Conservation (phyloP, 2,113 vertebrate species). For the Uropsilus gracilis region DNA sequence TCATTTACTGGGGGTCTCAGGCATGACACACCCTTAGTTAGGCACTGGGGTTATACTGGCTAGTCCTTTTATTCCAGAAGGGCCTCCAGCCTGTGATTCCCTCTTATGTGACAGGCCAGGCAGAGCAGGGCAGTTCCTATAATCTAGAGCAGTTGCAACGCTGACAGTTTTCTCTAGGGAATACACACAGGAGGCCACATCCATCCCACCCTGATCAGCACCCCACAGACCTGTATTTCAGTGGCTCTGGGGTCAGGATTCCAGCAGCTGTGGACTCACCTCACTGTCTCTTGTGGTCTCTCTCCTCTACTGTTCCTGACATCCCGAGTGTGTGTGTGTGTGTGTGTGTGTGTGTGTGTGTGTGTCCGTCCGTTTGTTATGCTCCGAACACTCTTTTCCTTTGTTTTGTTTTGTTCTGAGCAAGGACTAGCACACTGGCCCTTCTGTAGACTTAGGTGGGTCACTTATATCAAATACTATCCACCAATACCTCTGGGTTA, state of each 20-base stretch:
- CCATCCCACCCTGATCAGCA: background rate
- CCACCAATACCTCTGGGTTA: background rate
- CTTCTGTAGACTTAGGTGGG: background rate
- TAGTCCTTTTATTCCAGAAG: background rate
- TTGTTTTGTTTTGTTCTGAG: background rate
- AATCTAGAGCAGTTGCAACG: background rate
- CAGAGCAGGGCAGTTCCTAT: background rate
- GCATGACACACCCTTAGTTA: background rate
- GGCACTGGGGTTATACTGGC: background rate
- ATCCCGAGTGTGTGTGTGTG: background rate
- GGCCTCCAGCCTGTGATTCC: background rate
- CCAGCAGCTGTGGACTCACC: background rate
- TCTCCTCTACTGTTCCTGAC: background rate
- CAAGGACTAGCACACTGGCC: background rate
- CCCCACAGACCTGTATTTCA: background rate
- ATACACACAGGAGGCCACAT: background rate
- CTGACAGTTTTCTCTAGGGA: background rate
- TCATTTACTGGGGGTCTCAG: accelerated
- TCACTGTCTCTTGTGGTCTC: background rate
- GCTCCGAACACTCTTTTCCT: background rate
- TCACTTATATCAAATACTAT: background rate
- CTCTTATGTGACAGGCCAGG: background rate
- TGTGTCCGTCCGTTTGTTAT: background rate
- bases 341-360: no score
- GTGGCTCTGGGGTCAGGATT: accelerated